Conservation (phyloP, 2,888 invertebrate species). For the Venusia cambrica region DNA sequence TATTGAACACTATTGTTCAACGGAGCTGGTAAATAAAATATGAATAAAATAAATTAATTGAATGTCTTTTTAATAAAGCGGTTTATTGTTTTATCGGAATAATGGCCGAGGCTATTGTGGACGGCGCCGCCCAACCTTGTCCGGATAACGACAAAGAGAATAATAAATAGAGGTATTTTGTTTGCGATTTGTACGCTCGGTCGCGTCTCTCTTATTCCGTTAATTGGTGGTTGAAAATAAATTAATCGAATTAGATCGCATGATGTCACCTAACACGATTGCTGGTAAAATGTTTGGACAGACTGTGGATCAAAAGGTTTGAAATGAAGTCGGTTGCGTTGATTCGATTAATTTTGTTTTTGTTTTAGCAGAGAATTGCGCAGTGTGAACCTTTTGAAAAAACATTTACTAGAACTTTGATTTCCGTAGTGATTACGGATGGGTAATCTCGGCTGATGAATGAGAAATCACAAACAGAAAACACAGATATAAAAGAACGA, state of each 20-base stretch:
- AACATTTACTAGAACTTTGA: too few species aligned
- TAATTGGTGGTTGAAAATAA: constrained; percentile 73
- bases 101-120: constrained; percentile 65
- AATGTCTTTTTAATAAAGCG: constrained; percentile 80
- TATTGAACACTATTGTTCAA: constrained; percentile 65
- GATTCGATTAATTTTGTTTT: constrained; percentile 46
- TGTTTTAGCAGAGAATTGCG: constrained; percentile 35
- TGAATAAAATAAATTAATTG: constrained; percentile 78
- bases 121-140: constrained; percentile 62
- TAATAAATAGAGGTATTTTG: constrained; percentile 79
- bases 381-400: constrained; percentile 7
- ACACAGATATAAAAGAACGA: too few species aligned
- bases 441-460: too few species aligned
- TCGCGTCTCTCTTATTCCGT: constrained; percentile 68
- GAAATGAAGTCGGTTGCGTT: constrained; percentile 49
- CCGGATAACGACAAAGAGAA: constrained; percentile 65
- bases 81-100: constrained; percentile 74
- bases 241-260: constrained; percentile 76
- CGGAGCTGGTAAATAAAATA: constrained; percentile 66
- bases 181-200: constrained; percentile 67
- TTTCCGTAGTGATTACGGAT: too few species aligned
- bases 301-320: constrained; percentile 43
- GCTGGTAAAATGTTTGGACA: constrained; percentile 67
- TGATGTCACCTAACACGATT: constrained; percentile 61
- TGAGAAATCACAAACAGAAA: too few species aligned